Base-by-base conservation (phyloP, 2,113 vertebrate genomes). In the Genyomyrus donnyi region DNA sequence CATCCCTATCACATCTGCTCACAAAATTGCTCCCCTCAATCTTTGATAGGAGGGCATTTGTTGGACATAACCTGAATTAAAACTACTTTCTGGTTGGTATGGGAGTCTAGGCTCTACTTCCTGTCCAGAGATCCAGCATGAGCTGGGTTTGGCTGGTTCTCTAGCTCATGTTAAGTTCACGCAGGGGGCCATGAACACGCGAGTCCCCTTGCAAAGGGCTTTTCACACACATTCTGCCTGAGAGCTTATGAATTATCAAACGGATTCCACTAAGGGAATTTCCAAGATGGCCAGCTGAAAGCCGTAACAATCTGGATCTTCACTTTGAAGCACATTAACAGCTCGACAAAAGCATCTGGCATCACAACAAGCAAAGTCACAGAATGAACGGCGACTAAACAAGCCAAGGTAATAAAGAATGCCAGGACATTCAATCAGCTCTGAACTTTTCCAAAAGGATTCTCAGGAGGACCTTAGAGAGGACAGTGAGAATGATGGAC, bases 361-460 rank as follows among this genome's bases (percentile, higher is more conserved):
- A 88, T 84, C 85, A 90, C 19, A 77, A 84, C 45, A 85, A 4
- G 46, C 86, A 48, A 86, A 24, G 45, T 84, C 46, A 52, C 77
- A 52, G 42, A 49, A 90, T 89, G 17, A 85, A 80, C 86, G 77
- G 90, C 89, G 92, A 50, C 8, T 5, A 90, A 83, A 70, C 85
- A 5, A 89, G 85, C 58, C 50, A 89, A 89, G 91, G 39, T 90
- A 91, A n/a, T n/a, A 90, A 48, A 85, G 90, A 93, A 93, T 94
- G 95, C 94, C 95, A 95, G 91, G 96, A 96, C 96, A 96, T 92
- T 94, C 96, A 96, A 96, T 96, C 96, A 96, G 96, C 95, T 89
- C 90, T 88, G 88, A 42, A 11, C n/a, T 92, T 92, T 87, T n/a
- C 53, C 27, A 80, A 80, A 88, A 11, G 1, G 17, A 90, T 88